Evolutionary conservation across 1,140 invertebrate genomes (phyloP).

Genomic region (Anastatus disparis): DNA sequence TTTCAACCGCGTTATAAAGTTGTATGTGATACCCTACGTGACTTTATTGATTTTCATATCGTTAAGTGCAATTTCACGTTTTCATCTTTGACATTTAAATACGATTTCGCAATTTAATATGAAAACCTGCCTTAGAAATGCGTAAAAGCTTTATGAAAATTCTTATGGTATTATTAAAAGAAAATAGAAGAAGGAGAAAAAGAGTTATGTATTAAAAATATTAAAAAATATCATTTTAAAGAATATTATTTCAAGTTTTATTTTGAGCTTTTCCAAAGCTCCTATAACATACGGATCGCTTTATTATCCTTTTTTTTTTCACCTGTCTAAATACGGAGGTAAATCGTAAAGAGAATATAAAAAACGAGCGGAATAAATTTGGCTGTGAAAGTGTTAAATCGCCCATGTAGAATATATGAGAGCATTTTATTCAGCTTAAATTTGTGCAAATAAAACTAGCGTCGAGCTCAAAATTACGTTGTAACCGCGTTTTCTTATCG

Average conservation of each 20-base stretch:
- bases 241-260: neutral
- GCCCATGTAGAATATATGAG: conserved; percentile 18
- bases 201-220: neutral
- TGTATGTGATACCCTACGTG: too few relatives aligned
- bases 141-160: too few relatives aligned
- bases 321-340: conserved; percentile 3
- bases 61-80: neutral
- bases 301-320: neutral
- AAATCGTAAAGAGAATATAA: conserved; percentile 14
- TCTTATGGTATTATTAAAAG: too few relatives aligned
- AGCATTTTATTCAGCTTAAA: conserved; percentile 17
- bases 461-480: neutral
- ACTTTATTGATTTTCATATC: neutral
- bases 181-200: too few relatives aligned
- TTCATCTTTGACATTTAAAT: neutral
- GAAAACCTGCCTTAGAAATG: neutral
- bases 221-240: neutral
- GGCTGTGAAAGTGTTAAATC: conserved; percentile 23
- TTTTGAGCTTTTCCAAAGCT: neutral
- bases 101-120: too few relatives aligned
- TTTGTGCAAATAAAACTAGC: conserved; percentile 15
- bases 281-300: conserved; percentile 1
- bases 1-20: too few relatives aligned
- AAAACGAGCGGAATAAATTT: conserved; percentile 35
- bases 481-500: neutral